Base-by-base conservation (phyloP, 2,797 vertebrate species). In the Danio jaintianensis region DNA sequence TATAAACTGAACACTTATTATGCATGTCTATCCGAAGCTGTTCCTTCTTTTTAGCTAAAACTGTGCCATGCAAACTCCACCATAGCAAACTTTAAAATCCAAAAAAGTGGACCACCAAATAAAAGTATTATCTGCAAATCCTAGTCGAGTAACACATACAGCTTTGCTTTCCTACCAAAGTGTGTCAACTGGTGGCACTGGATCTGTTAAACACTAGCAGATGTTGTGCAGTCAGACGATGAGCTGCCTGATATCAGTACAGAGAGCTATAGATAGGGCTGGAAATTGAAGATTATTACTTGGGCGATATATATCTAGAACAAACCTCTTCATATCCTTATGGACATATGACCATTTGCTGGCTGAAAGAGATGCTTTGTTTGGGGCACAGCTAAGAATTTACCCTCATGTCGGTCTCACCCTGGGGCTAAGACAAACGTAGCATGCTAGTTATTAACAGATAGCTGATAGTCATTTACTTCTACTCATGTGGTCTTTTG, bases 341-440 rank as follows among this genome's bases (percentile, higher is more conserved):
- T 52, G 74, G 59, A 40, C 22, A n/a, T 16, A 18, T 61, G 43
- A 8, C 52, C 22, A 22, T 75, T 75, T 63, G n/a, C 45, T 52
- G 47, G 16, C 59, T 64, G 5, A 53, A 75, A 66, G 48, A 76
- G 12, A 43, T 76, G 48, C 61, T 55, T 64, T 76, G 74, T 76
- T 76, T 55, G 36, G 38, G 74, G 8, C 18, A 64, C 12, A 29
- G 22, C 18, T 64, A 74, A 62, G 15, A 56, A 43, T 47, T 62
- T 72, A 18, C 18, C 43, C 72, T 74, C 22, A n/a, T 64, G 18
- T 52, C 6, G 0, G 48, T 64, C 48, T 66, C 13, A 76, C 48
- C 61, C 61, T 76, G 36, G 61, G 74, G 45, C 63, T 52, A 64
- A 50, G 36, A 22, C 48, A 76, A 64, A 20, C 2, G 16, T 64